Evolutionary conservation across 2,113 vertebrate species (phyloP).

Genomic region (Syngnathus floridae): DNA sequence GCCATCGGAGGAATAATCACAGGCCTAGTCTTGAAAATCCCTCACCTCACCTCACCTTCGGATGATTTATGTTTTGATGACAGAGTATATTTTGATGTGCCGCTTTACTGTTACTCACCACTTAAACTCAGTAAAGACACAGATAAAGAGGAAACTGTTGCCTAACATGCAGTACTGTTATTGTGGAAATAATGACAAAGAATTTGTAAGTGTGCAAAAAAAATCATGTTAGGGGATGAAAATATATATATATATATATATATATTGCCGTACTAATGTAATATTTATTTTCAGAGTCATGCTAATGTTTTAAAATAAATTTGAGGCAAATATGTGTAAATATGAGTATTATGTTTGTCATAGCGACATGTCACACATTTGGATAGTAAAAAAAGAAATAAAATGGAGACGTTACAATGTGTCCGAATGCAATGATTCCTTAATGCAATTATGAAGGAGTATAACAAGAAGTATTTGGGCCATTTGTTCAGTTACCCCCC

Average conservation of each 20-base stretch:
- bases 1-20: constrained; percentile 66
- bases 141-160: constrained; percentile 34
- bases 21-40: constrained; percentile 63
- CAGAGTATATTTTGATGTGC: constrained; percentile 69
- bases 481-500: too few relatives aligned
- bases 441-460: too few relatives aligned
- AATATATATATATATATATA: too few relatives aligned
- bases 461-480: too few relatives aligned
- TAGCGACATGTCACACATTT: too few relatives aligned
- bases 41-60: constrained; percentile 60
- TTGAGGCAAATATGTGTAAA: background rate
- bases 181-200: background rate
- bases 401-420: background rate
- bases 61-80: constrained; percentile 76
- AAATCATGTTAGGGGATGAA: background rate
- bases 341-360: background rate
- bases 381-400: background rate
- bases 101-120: constrained; percentile 50
- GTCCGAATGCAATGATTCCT: background rate
- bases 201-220: background rate
- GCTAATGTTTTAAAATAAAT: background rate
- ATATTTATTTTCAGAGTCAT: background rate
- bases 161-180: constrained; percentile 2
- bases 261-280: background rate
- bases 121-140: constrained; percentile 19